These are phyloP conservation scores for Monarcha castaneiventris DNA, from an alignment of 2,113 vertebrate species.

Conservation along the genomic window DNA sequence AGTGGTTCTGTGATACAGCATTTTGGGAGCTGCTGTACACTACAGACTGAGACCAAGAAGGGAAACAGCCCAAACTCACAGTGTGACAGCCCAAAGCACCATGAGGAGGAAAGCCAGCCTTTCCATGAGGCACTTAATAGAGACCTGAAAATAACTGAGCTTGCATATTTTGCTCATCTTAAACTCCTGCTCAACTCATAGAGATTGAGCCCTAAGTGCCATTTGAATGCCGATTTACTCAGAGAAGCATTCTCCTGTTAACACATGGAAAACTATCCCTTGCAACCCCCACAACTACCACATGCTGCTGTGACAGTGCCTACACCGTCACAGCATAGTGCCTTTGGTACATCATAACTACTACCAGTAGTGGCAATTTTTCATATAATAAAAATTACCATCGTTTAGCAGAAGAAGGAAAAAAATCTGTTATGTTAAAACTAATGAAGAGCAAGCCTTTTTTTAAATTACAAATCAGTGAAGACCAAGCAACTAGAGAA, in stretches of 20 bases:
- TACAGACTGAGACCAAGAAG: not conserved
- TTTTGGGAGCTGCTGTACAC: not conserved
- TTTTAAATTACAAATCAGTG: not conserved
- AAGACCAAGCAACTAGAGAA: not conserved
- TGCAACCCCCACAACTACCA: not conserved
- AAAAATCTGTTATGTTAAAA: not conserved
- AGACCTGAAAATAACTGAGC: not conserved
- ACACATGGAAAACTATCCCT: not conserved
- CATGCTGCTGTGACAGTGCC: not conserved
- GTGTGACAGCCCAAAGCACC: not conserved
- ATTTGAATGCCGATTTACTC: not conserved
- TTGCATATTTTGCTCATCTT: not conserved
- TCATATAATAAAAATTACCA: not conserved
- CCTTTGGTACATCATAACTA: not conserved
- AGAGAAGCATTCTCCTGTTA: not conserved
- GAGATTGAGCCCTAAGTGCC: not conserved
- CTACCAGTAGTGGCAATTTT: not conserved
- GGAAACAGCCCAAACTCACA: not conserved
- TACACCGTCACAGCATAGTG: not conserved
- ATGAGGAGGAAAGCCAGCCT: not conserved
- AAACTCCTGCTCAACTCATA: not conserved
- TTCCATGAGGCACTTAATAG: not conserved
- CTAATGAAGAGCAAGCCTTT: not conserved
- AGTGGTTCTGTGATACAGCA: rapidly evolving
- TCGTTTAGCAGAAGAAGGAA: not conserved